Evolutionary conservation across 2,797 vertebrate species (phyloP), one percentile per base, ranked within the genome.

Genomic region (Stomatorhinus walkeri): DNA sequence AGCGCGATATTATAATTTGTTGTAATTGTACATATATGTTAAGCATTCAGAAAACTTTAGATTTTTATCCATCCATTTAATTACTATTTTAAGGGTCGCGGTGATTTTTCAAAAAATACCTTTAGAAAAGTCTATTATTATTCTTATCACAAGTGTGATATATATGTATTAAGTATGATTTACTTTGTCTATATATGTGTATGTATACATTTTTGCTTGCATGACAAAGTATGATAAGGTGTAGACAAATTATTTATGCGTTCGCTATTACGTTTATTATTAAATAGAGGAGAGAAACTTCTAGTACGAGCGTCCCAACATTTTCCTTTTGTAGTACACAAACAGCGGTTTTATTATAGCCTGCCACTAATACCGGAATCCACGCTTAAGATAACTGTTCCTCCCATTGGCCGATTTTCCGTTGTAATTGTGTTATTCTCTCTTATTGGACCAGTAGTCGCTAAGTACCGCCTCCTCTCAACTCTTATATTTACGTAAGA

Each of bases 221-320:
- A 61, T 61, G 59, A 61, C 59, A 24, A 61, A 61, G 22, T 61
- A 61, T 61, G 22, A 61, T 61, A 61, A 24, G 8, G 22, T 61
- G 8, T 24, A 61, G 0, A 19, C 22, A 46, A 81, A 36, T 81
- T 46, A 28, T 28, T 43, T 59, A 85, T 46, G n/a, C 51, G 19
- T 81, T 83, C 22, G 14, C 51, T 56, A 19, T 40, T 48, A 61
- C 24, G 79, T 61, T 46, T 88, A 83, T 61, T 84, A 52, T 36
- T 88, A 40, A 88, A 84, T 49, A 48, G 36, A 85, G 19, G 36
- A 48, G 32, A 88, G 64, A 88, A 88, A 85, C 79, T 88, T 84
- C 52, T 54, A 61, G 24, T 12, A 46, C n/a, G 43, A 64, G 54
- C 52, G 36, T 83, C 22, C n/a, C 88, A 83, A 88, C 19, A 88